Conservation (phyloP, 2,113 vertebrate species). For the Tragelaphus strepsiceros region DNA sequence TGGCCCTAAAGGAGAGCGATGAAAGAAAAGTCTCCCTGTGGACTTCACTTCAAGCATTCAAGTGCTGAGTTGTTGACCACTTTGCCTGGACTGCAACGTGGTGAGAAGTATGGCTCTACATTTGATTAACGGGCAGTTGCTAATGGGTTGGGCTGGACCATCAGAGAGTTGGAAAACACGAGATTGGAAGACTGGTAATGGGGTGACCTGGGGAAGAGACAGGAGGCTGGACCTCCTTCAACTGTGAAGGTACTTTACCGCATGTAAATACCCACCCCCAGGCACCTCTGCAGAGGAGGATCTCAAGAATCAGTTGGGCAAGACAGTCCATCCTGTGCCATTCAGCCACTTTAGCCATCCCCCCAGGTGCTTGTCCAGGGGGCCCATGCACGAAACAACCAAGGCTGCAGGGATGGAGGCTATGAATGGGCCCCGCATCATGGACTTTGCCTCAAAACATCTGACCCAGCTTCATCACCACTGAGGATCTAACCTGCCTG, state of each 20-base stretch:
- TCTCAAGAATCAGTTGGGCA: not conserved
- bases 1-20: not conserved
- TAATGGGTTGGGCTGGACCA: not conserved
- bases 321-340: not conserved
- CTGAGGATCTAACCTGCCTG: not conserved
- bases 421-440: not conserved
- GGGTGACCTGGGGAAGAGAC: not conserved
- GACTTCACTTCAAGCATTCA: not conserved
- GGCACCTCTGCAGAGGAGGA: not conserved
- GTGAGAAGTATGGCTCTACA: not conserved
- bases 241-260: not conserved
- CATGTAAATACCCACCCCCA: not conserved
- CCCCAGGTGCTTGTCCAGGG: not conserved
- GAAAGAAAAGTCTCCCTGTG: not conserved
- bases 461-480: not conserved
- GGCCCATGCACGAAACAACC: not conserved
- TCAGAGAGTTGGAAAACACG: not conserved
- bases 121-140: not conserved
- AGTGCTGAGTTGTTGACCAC: not conserved
- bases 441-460: not conserved
- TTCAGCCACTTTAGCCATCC: not conserved
- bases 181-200: not conserved
- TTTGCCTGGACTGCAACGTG: not conserved
- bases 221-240: not conserved
- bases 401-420: not conserved